Evolutionary conservation across 2,113 vertebrate species (phyloP).

Genomic region (Pipa parva): DNA sequence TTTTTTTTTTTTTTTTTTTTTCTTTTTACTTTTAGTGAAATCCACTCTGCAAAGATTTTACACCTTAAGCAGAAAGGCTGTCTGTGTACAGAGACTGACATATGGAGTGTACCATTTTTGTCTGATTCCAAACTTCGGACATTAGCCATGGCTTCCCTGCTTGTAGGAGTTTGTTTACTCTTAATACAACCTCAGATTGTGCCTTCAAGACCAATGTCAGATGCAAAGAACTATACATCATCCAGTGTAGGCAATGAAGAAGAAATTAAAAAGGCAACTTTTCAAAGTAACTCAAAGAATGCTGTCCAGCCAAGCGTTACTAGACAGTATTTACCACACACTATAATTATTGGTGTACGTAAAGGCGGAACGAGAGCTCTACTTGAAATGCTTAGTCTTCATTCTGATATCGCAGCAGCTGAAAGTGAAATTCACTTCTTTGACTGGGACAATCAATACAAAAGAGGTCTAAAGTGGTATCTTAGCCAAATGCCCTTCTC

Average conservation of each 20-base stretch:
- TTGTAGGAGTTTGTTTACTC: conserved; percentile 79
- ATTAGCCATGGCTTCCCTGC: conserved; percentile 79
- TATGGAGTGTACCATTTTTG: conserved; percentile 61
- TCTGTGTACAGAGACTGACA: conserved; percentile 54
- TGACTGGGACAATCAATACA: conserved; percentile 90
- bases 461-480: conserved; percentile 86
- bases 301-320: conserved; percentile 69
- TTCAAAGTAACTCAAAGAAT: conserved; percentile 42
- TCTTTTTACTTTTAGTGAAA: conserved; percentile 26
- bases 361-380: conserved; percentile 93
- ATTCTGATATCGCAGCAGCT: conserved; percentile 78
- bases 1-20: conserved; percentile 2
- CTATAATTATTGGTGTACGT: conserved; percentile 91
- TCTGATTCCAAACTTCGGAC: conserved; percentile 69
- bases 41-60: not conserved
- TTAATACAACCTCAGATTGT: conserved; percentile 67
- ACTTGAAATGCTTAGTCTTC: conserved; percentile 93
- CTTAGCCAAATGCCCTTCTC: conserved; percentile 88
- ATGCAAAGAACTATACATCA: not conserved
- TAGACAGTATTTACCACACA: conserved; percentile 74
- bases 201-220: conserved; percentile 62
- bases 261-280: conserved; percentile 38
- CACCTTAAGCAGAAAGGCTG: not conserved
- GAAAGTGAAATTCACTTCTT: conserved; percentile 97
- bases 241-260: not conserved